Evolutionary conservation across 53 echinoderm and acorn worm species (phyloP).

Genomic region (Actinopyga echinites): DNA sequence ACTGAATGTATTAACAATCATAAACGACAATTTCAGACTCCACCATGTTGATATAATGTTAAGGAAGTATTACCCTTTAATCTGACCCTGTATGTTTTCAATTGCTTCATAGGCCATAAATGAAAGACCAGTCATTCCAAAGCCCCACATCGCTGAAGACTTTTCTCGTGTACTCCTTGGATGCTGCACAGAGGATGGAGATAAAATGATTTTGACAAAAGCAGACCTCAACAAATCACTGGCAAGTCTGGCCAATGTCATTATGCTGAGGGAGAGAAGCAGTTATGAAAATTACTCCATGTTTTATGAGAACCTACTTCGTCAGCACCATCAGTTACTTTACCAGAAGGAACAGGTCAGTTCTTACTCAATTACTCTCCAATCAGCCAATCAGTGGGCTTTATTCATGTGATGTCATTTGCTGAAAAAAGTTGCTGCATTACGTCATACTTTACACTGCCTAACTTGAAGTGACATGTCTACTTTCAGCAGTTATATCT

Average conservation of each 20-base stretch:
- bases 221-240: conserved; percentile 82
- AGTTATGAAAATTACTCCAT: conserved; percentile 98
- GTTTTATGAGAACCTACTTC: conserved; percentile 93
- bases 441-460: not conserved
- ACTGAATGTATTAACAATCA: no score
- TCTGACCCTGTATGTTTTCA: not conserved
- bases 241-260: conserved; percentile 69
- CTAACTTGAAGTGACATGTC: no score
- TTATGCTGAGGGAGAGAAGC: conserved; percentile 87
- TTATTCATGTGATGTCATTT: not conserved
- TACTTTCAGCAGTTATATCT: no score
- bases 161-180: conserved; percentile 75
- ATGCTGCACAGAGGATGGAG: conserved; percentile 48
- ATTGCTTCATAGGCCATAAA: conserved; percentile 72
- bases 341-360: conserved; percentile 89
- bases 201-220: conserved; percentile 53
- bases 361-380: no score
- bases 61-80: no score
- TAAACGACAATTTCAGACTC: no score
- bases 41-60: conserved; percentile 61
- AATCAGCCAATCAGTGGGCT: not conserved
- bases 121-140: conserved; percentile 90
- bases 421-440: not conserved
- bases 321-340: conserved; percentile 93
- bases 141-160: conserved; percentile 96